A percentile compares a stretch with the other conserved stretches of the same genome.
These are phyloP conservation scores for Leptinotarsa tumamoca DNA, from an alignment of 2,888 invertebrate genomes.

Conservation along the genomic window DNA sequence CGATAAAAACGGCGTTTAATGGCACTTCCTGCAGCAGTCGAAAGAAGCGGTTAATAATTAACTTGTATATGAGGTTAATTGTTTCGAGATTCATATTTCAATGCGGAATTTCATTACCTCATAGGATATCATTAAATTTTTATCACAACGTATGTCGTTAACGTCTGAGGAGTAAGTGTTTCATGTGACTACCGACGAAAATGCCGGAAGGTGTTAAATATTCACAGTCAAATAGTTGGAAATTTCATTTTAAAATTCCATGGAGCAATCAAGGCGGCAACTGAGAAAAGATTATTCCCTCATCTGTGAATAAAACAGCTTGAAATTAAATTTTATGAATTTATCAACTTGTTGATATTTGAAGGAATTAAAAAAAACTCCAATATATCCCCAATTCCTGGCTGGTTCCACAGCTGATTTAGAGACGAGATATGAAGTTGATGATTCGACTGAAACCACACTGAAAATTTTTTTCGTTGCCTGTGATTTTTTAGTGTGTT, in stretches of 20 bases:
- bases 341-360: too few species aligned
- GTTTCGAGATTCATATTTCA: constrained; percentile 41
- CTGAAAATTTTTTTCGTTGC: too few species aligned
- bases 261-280: background rate
- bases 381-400: too few species aligned
- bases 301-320: too few species aligned
- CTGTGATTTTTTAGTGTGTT: too few species aligned
- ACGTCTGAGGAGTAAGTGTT: constrained; percentile 24
- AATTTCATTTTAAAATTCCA: background rate
- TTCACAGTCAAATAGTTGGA: background rate
- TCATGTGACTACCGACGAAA: background rate
- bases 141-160: constrained; percentile 30
- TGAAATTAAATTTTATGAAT: too few species aligned
- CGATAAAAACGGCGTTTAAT: constrained; percentile 22
- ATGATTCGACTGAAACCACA: too few species aligned
- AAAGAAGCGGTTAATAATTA: constrained; percentile 40
- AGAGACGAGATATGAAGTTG: too few species aligned
- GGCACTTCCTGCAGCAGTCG: constrained; percentile 30
- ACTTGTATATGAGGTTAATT: constrained; percentile 42
- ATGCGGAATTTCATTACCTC: constrained; percentile 38
- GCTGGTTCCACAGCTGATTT: too few species aligned
- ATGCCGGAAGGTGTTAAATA: background rate
- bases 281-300: too few species aligned
- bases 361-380: too few species aligned
- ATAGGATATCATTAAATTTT: constrained; percentile 41